Percentiles rank a stretch among this genome's conserved stretches.
These are phyloP conservation scores for Danionella cerebrum DNA, from an alignment of 2,113 vertebrate genomes.

Conservation along the genomic window DNA sequence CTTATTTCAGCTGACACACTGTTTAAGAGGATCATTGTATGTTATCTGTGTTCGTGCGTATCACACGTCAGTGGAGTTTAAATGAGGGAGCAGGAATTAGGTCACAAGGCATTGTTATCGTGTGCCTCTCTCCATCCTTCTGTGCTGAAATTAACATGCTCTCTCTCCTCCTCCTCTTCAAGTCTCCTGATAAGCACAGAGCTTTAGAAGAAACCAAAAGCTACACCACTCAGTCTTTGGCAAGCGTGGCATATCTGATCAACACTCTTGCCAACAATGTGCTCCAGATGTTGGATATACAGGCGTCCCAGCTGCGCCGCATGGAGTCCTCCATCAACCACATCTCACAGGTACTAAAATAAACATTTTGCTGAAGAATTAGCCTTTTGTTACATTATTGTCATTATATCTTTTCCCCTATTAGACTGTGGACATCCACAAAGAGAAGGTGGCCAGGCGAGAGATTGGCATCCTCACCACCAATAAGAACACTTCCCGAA, in stretches of 20 bases:
- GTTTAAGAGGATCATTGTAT: too few relatives aligned
- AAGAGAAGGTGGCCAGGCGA: too few relatives aligned
- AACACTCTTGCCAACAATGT: slow-evolving; percentile 99
- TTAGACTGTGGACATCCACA: too few relatives aligned
- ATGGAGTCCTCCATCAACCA: slow-evolving; percentile 99
- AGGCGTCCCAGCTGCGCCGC: too few relatives aligned
- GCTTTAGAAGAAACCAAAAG: slow-evolving; percentile 98
- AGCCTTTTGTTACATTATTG: too few relatives aligned
- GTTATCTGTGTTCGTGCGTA: too few relatives aligned
- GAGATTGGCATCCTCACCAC: too few relatives aligned
- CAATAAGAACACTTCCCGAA: too few relatives aligned
- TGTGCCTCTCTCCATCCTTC: not conserved
- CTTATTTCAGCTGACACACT: too few relatives aligned
- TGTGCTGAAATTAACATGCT: not conserved
- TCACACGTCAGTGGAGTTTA: not conserved
- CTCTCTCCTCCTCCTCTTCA: not conserved
- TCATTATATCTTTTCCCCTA: too few relatives aligned
- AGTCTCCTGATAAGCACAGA: slow-evolving; percentile 93
- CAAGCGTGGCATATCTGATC: slow-evolving; percentile 96
- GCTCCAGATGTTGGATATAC: slow-evolving; percentile 97
- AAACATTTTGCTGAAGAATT: too few relatives aligned
- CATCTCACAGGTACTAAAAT: slow-evolving; percentile 95
- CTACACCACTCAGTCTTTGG: slow-evolving; percentile 95
- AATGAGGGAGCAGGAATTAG: not conserved
- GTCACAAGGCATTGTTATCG: not conserved